Evolutionary conservation across 2,888 invertebrate genomes (phyloP), one percentile per base, ranked within the genome.

Genomic region (Vannuccia rotundouncinata): DNA sequence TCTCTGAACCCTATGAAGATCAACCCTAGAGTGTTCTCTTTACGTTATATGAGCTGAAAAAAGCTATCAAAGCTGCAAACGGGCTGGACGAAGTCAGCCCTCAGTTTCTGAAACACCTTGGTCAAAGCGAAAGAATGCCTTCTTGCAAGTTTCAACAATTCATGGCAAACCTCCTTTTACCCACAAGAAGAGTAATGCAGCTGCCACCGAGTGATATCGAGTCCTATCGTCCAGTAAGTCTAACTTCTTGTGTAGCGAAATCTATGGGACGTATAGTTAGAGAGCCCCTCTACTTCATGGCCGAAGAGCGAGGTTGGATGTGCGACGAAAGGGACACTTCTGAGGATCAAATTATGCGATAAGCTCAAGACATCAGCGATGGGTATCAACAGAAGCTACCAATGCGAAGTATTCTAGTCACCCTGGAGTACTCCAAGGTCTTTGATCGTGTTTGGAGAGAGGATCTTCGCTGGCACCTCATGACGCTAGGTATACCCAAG

Each of bases 371-470:
- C 22, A 73, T 73, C 22, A 73, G 73, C 22, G 73, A 73, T 27
- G 73, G 73, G 22, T 27, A 73, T 22, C 22, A 73, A 73, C 22
- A 27, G 22, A 73, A 73, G 27, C 73, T 22, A 27, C 22, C 73
- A 2, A n/a, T 73, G 22, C 73, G 22, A n/a, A 73, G 22, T 27
- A 73, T 73, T 73, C 27, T 73, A 5, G 27, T 27, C 73, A n/a
- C 27, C 27, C 73, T 73, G 73, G 73, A 73, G 10, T 73, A 73
- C 73, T 73, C 73, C 22, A 73, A 73, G 73, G 73, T 22, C 2
- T 73, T 25, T n/a, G 22, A 73, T 73, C 22, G 73, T n/a, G 73
- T 27, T 25, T 73, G 27, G 73, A 73, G 73, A 27, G 73, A 73
- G 73, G 27, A 73, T 5, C 22, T 73, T 45, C 45, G 5, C 17